Conservation (phyloP, 2,113 vertebrate genomes). For the Catagonus wagneri region DNA sequence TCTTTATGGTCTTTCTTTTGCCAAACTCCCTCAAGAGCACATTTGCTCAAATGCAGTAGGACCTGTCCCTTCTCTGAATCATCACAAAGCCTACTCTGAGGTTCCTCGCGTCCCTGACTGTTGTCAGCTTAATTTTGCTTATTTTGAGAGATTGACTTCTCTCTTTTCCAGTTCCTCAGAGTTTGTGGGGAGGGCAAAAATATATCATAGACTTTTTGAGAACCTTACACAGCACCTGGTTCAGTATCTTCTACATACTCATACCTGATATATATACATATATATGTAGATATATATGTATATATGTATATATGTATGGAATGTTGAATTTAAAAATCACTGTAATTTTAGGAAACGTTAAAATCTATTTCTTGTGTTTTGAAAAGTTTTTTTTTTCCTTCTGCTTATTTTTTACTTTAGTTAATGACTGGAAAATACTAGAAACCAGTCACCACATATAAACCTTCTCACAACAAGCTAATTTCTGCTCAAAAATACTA, state of each 20-base stretch:
- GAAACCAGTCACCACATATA: neutral
- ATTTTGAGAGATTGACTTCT: neutral
- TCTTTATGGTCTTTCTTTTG: neutral
- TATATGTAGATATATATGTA: too few relatives aligned
- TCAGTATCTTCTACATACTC: neutral
- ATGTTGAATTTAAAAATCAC: neutral
- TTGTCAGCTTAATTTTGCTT: neutral
- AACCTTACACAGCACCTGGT: neutral
- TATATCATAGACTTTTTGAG: neutral
- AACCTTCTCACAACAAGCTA: neutral
- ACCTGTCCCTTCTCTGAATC: neutral
- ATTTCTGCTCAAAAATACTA: neutral
- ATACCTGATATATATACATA: neutral
- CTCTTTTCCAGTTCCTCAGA: neutral
- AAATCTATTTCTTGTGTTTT: constrained; percentile 4
- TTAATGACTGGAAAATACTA: constrained; percentile 9
- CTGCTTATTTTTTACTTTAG: constrained; percentile 40
- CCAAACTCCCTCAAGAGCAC: neutral
- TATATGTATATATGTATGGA: neutral
- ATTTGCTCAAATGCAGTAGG: neutral
- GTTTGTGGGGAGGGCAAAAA: neutral
- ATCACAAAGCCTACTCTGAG: neutral
- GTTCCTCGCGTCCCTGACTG: neutral
- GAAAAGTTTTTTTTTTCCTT: neutral
- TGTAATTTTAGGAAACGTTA: neutral